A percentile compares a stretch with the other conserved stretches of the same genome.
phyloP scores from a whole-genome alignment of 2,888 invertebrate species.

The Spilosoma lubricipeda region DNA sequence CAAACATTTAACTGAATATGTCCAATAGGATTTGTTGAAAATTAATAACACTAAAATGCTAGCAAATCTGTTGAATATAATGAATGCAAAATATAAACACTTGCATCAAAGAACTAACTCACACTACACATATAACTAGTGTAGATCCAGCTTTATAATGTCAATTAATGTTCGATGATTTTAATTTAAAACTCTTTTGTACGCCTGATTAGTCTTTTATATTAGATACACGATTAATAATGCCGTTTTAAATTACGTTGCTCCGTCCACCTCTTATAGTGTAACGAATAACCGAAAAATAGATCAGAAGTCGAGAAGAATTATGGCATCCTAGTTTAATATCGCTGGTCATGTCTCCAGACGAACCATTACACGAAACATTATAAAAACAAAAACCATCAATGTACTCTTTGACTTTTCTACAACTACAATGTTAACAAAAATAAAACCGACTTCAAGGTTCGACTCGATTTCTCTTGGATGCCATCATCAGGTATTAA shows the following conservation, averaged over 20 bases:
- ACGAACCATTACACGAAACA: no score
- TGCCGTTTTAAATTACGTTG: background rate
- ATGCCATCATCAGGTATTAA: no score
- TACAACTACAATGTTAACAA: no score
- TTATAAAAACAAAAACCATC: no score
- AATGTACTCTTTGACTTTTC: no score
- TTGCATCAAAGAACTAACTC: background rate
- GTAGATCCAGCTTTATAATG: background rate
- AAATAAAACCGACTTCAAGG: no score
- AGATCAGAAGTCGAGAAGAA: background rate
- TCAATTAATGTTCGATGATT: background rate
- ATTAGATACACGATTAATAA: background rate
- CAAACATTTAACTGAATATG: no score
- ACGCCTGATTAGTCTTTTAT: conserved; percentile 2
- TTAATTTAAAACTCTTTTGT: background rate
- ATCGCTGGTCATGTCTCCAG: no score
- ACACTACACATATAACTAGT: background rate
- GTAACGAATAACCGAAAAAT: background rate
- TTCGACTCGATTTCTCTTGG: no score
- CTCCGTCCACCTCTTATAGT: background rate
- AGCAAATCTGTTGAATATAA: background rate
- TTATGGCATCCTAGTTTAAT: background rate
- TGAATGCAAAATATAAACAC: no score
- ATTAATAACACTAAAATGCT: background rate
- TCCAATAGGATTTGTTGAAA: no score